Percentiles rank a stretch among this genome's conserved stretches.
phyloP scores from a whole-genome alignment of 2,797 vertebrate genomes.

The Poecilia picta region DNA sequence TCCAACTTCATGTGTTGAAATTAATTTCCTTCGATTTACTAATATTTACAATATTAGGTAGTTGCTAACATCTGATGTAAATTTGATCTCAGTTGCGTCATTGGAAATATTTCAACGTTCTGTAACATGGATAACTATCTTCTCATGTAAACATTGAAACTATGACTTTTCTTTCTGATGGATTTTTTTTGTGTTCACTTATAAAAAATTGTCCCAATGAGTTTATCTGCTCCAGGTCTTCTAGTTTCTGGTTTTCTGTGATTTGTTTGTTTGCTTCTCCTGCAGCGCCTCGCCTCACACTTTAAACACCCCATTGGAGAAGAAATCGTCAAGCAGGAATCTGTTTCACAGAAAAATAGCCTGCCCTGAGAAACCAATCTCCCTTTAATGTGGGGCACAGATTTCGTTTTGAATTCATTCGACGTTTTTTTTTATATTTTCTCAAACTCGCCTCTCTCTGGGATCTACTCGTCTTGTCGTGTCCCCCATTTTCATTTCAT shows the following conservation, averaged over 20 bases:
- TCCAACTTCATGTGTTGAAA: too few species aligned
- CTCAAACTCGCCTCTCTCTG: background rate
- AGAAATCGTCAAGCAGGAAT: constrained; percentile 37
- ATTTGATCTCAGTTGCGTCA: too few species aligned
- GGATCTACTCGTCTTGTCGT: constrained; percentile 22
- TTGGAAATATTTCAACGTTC: background rate
- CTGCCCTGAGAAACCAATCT: constrained; percentile 17
- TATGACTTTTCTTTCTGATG: background rate
- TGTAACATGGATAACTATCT: background rate
- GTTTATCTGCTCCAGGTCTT: background rate
- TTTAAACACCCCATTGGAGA: constrained; percentile 28
- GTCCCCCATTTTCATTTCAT: constrained; percentile 44
- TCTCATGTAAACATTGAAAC: background rate
- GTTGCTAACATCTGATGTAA: background rate
- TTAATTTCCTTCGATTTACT: background rate
- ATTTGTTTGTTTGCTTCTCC: constrained; percentile 22
- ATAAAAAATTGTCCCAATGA: background rate
- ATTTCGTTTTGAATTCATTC: constrained; percentile 53
- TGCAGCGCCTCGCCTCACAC: constrained; percentile 10
- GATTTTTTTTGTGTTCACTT: background rate
- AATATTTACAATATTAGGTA: background rate
- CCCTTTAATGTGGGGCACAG: constrained; percentile 46
- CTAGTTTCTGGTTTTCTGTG: background rate
- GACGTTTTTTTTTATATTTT: constrained; percentile 13
- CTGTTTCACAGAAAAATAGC: constrained; percentile 31